Evolutionary conservation across 2,113 vertebrate genomes (phyloP).

Genomic region (Phyllostomus discolor): DNA sequence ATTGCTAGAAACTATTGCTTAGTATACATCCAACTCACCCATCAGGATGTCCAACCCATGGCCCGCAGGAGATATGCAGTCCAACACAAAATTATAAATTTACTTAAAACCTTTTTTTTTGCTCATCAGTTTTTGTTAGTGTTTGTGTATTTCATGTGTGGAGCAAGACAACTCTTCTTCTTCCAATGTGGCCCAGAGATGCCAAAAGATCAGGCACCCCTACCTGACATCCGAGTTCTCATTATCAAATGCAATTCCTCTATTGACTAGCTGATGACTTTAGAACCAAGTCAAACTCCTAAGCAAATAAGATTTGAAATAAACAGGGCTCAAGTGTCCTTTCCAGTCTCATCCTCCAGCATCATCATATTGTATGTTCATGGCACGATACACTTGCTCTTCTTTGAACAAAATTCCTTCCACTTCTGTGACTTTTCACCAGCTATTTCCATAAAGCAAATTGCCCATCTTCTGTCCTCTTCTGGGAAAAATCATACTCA

Average conservation of each 20-base stretch:
- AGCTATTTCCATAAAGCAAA: background rate
- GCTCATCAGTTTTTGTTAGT: too few relatives aligned
- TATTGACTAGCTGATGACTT: background rate
- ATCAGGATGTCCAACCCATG: too few relatives aligned
- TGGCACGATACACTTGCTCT: background rate
- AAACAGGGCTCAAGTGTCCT: background rate
- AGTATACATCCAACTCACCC: background rate
- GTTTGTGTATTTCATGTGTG: too few relatives aligned
- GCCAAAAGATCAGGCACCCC: too few relatives aligned
- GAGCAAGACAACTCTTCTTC: too few relatives aligned
- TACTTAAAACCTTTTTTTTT: too few relatives aligned
- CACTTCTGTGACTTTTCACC: background rate
- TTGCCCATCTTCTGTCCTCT: background rate
- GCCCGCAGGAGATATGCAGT: too few relatives aligned
- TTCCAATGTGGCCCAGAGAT: too few relatives aligned
- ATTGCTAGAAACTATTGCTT: background rate
- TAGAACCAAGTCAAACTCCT: background rate
- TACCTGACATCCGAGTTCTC: background rate
- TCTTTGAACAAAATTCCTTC: background rate
- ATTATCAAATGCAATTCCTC: background rate
- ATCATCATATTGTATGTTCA: background rate
- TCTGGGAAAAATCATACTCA: background rate
- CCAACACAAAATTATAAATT: too few relatives aligned
- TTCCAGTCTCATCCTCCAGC: background rate
- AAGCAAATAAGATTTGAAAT: background rate